Evolutionary conservation across 2,113 vertebrate genomes (phyloP), one percentile per base, ranked within the genome.

Genomic region (Dicrurus megarhynchus): DNA sequence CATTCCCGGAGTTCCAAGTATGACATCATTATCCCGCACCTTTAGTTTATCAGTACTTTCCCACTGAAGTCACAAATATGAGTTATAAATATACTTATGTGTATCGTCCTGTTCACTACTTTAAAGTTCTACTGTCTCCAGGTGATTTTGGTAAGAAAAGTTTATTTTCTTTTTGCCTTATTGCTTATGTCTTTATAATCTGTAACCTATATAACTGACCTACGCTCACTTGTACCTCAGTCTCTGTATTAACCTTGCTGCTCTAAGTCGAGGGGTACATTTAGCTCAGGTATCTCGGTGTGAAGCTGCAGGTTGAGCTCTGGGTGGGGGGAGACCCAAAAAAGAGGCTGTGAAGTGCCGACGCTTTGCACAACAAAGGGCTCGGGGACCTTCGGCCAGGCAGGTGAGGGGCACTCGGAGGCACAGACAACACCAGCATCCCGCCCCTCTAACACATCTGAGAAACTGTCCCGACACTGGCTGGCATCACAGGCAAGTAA

Each of bases 271-370:
- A 55, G 33, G 49, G 37, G 22, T 3, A 33, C 9, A 64, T 55
- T 46, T 7, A 9, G 30, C 0, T 1, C 44, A 15, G 64, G 35
- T n/a, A 7, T 22, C 23, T 49, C 5, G 0, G 32, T 11, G 47
- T 18, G 47, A 41, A 46, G 32, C 13, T 61, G 44, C 35, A 17
- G 52, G 17, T 12, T 57, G 52, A 41, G 42, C 22, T 57, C n/a
- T 1, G 27, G 27, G 22, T 2, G 3, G 11, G 8, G 6, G 21
- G 10, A 33, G 22, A 20, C 37, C 26, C 20, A 52, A 20, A 52
- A 35, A 21, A 32, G 39, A 32, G 27, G 7, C 14, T 17, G 11
- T 27, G 33, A 63, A 61, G 13, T 6, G 37, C 24, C 5, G 0
- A 30, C 10, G 2, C 32, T 60, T 35, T 35, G 20, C 37, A 32